phyloP scores from a whole-genome alignment of 2,888 invertebrate species.

The Leucophenga montana region DNA sequence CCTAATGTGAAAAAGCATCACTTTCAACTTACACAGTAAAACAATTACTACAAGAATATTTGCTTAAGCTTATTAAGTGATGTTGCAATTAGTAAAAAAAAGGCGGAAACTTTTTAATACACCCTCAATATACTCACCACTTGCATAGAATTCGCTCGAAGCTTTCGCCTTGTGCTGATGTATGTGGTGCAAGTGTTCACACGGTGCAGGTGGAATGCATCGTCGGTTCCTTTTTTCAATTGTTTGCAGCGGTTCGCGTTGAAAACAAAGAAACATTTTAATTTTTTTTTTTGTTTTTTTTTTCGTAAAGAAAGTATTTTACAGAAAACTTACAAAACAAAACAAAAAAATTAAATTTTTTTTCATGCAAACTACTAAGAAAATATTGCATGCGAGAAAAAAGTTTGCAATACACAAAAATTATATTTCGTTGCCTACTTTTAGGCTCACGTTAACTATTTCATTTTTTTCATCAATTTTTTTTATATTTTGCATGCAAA shows the following conservation, averaged over 20 bases:
- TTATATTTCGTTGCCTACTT: constrained; percentile 10
- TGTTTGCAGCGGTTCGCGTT: neutral
- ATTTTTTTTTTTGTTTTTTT: neutral
- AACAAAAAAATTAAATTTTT: neutral
- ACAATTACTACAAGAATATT: neutral
- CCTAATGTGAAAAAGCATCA: no score
- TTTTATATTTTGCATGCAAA: constrained; percentile 18
- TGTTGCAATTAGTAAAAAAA: no score
- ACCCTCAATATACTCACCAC: constrained; percentile 54
- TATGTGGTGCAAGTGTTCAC: constrained; percentile 79
- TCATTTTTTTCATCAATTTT: neutral
- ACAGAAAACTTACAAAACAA: neutral
- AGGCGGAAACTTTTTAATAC: no score
- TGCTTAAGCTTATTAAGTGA: no score
- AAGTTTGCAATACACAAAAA: neutral
- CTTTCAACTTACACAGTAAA: no score
- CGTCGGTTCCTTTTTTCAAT: constrained; percentile 68
- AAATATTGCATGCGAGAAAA: constrained; percentile 16
- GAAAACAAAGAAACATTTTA: neutral
- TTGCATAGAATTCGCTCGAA: constrained; percentile 70
- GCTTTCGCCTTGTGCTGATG: constrained; percentile 76
- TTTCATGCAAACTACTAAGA: neutral
- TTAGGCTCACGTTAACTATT: neutral
- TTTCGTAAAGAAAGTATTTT: neutral
- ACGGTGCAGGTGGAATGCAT: constrained; percentile 76